phyloP scores from a whole-genome alignment of 2,113 vertebrate species.

The Aythya baeri region DNA sequence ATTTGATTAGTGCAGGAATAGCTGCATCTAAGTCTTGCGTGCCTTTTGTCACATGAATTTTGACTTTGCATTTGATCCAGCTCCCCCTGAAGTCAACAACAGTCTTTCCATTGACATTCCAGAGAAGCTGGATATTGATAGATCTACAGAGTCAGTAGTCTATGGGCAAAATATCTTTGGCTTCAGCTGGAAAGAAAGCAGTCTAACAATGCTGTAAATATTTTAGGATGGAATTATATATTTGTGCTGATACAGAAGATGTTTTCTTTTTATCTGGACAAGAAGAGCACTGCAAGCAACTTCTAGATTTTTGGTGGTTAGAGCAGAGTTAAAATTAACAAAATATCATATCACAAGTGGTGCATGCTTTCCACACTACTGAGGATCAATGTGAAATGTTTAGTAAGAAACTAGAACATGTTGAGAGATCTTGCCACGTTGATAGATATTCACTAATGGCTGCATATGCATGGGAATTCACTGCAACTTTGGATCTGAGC shows the following conservation, averaged over 20 bases:
- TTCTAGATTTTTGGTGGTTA: neutral
- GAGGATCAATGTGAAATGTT: neutral
- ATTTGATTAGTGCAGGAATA: neutral
- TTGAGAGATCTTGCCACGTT: neutral
- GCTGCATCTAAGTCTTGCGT: neutral
- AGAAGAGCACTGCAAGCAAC: neutral
- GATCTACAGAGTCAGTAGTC: neutral
- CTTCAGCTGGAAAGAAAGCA: neutral
- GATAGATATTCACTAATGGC: neutral
- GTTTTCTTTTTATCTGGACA: neutral
- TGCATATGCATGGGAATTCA: neutral
- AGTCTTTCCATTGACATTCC: neutral
- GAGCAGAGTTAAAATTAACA: neutral
- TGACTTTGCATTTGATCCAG: neutral
- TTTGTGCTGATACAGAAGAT: slow-evolving; percentile 1
- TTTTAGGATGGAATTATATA: slow-evolving; percentile 19
- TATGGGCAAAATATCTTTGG: neutral
- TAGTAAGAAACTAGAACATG: neutral
- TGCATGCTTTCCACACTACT: neutral
- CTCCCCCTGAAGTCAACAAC: slow-evolving; percentile 5
- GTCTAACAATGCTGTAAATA: neutral
- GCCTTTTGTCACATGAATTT: neutral
- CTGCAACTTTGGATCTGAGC: neutral
- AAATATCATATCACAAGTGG: neutral
- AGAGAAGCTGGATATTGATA: neutral